Base-by-base conservation (phyloP, 1,140 invertebrate genomes). In the Ips typographus region DNA sequence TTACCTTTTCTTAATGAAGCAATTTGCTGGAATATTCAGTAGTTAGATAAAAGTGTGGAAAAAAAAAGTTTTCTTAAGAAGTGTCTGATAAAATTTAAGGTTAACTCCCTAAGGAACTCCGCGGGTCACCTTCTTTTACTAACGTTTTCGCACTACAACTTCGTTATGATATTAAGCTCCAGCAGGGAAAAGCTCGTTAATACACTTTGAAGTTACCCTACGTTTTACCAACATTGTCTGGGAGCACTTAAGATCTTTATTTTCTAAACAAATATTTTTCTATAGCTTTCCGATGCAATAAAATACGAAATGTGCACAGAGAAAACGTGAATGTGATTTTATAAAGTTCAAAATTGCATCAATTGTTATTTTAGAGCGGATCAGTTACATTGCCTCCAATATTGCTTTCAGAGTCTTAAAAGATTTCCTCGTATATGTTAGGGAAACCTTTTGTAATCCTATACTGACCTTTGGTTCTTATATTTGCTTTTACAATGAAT, bases 181-280 rank as follows among this genome's bases (percentile, higher is more conserved):
- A 37, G 37, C 53, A 1, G 53, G 53, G 53, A 56, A 37, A 3
- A 4, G 2, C 53, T 56, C 53, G 5, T 56, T 56, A 56, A 56
- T 56, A 38, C n/a, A 56, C 3, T 56, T 56, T 49, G 38, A 3
- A 22, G 3, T 56, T 2, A 7, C 53, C 37, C 39, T 56, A 36
- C 53, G 8, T 56, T 56, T 56, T 38, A 56, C 8, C 22, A 56
- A 56, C 37, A 56, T 56, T 56, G 7, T 56, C 22, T 1, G 53
- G 22, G 37, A 56, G 53, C 53, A 36, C 53, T 56, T 37, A 40
- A 7, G 22, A 1, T 22, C n/a, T 56, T 56, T 36, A 56, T 37
- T 55, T 37, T n/a, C n/a, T n/a, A 56, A 56, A 56, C 53, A 49
- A 49, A 49, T 49, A 49, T 49, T 49, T 49, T 49, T 22, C 22